Evolutionary conservation across 2,888 invertebrate species (phyloP), one percentile per base, ranked within the genome.

Genomic region (Lycocerus yunnanus): DNA sequence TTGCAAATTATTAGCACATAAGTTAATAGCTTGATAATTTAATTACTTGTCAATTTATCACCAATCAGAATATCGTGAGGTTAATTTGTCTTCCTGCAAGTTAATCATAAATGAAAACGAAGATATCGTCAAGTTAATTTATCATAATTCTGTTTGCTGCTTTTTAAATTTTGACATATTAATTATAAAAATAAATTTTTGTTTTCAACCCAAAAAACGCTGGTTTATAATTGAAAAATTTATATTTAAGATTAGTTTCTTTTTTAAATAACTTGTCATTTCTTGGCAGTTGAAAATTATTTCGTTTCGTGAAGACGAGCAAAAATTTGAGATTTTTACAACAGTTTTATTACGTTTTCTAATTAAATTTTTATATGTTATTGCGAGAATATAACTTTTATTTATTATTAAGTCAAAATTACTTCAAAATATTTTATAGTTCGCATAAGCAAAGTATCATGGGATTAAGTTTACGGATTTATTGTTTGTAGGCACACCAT

Each of bases 11-110:
- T 16, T 63, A 63, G 61, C 20, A 63, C 20, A 63, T 63, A 18
- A 63, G 18, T 20, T 63, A 63, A 63, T 63, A 20, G 61, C 18
- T 63, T 20, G 61, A 18, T 63, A 63, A 63, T 63, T 63, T 18
- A 63, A 63, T 63, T 63, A n/a, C 61, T 63, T 63, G 61, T 63
- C 61, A 63, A 63, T 63, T 63, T 63, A 20, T 63, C 61, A 63
- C 61, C 61, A 63, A 63, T 63, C 61, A 63, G 61, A 63, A 63
- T 63, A 63, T 63, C 18, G 61, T 15, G n/a, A 63, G 18, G 20
- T 20, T 20, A 63, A 63, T 63, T 63, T 63, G 61, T 63, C 61
- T 16, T 63, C 61, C 61, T 63, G 20, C 61, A 20, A 43, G 61
- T 63, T 63, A 63, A 63, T 63, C 61, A 18, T 18, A n/a, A 63